These are phyloP conservation scores for Catalaphyllia jardinei DNA, from an alignment of 64 coral and sea anemone genomes.

Conservation along the genomic window DNA sequence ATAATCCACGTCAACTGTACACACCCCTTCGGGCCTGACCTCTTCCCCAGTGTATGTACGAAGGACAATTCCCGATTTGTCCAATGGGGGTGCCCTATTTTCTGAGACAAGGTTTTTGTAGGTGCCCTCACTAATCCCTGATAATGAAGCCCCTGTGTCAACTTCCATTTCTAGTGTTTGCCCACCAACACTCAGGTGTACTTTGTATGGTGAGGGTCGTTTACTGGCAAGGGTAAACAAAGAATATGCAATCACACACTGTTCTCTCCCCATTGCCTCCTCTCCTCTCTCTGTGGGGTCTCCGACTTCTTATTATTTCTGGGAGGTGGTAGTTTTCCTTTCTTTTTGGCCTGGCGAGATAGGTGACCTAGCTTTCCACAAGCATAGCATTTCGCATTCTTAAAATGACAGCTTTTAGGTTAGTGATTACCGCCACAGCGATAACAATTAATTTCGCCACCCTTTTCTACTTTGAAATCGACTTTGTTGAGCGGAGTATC, in stretches of 20 bases:
- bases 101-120: background rate
- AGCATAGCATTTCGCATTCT: conserved; percentile 28
- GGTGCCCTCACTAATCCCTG: conserved; percentile 29
- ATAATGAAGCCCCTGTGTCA: conserved; percentile 37
- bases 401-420: conserved; percentile 56
- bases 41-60: conserved; percentile 48
- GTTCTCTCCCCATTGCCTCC: background rate
- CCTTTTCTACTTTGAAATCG: background rate
- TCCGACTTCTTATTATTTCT: background rate
- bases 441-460: conserved; percentile 2
- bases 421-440: conserved; percentile 49
- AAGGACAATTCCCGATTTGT: conserved; percentile 20
- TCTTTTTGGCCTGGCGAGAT: conserved; percentile 12
- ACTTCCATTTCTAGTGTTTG: conserved; percentile 13
- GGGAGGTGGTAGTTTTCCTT: background rate
- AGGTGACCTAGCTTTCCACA: conserved; percentile 66
- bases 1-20: too few species aligned
- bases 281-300: background rate
- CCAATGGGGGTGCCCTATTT: background rate
- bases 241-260: background rate
- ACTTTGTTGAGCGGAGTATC: background rate
- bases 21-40: too few species aligned
- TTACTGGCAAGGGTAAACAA: conserved; percentile 9
- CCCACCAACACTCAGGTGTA: conserved; percentile 8
- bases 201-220: conserved; percentile 32